These are phyloP conservation scores for Mystacornis crossleyi DNA, from an alignment of 2,113 vertebrate genomes.

Conservation along the genomic window DNA sequence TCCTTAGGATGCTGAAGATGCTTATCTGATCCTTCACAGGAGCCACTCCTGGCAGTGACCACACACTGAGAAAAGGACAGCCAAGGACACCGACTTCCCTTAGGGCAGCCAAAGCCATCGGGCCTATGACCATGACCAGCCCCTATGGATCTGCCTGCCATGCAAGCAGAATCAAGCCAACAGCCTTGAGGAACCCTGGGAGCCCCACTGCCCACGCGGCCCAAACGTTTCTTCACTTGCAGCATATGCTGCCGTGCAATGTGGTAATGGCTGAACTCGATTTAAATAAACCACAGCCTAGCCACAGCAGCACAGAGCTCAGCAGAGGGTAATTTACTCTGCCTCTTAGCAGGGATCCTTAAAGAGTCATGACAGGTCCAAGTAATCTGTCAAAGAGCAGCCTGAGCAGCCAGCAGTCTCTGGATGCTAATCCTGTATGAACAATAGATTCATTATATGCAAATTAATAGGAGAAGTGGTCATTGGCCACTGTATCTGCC, in stretches of 20 bases:
- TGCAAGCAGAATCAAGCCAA: not conserved
- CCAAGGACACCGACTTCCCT: not conserved
- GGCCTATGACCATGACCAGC: not conserved
- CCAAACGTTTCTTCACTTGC: not conserved
- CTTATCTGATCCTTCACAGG: not conserved
- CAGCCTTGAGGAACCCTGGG: not conserved
- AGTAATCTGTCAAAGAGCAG: constrained; percentile 48
- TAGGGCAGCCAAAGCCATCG: not conserved
- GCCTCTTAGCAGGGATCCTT: constrained; percentile 53
- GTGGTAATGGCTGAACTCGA: not conserved
- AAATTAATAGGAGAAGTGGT: constrained; percentile 47
- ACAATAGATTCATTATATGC: constrained; percentile 49
- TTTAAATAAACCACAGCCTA: constrained; percentile 36
- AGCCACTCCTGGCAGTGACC: not conserved
- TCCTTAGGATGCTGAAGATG: rapidly evolving
- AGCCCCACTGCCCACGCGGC: not conserved
- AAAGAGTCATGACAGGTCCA: constrained; percentile 57
- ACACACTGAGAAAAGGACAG: not conserved
- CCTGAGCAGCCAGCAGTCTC: constrained; percentile 28
- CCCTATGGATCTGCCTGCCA: not conserved
- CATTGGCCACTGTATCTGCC: not conserved
- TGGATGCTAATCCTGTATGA: constrained; percentile 35
- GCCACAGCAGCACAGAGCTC: constrained; percentile 32
- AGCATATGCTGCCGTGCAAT: not conserved
- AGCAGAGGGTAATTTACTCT: constrained; percentile 57